phyloP scores from a whole-genome alignment of 1,140 invertebrate genomes.

The Campoletis sonorensis region DNA sequence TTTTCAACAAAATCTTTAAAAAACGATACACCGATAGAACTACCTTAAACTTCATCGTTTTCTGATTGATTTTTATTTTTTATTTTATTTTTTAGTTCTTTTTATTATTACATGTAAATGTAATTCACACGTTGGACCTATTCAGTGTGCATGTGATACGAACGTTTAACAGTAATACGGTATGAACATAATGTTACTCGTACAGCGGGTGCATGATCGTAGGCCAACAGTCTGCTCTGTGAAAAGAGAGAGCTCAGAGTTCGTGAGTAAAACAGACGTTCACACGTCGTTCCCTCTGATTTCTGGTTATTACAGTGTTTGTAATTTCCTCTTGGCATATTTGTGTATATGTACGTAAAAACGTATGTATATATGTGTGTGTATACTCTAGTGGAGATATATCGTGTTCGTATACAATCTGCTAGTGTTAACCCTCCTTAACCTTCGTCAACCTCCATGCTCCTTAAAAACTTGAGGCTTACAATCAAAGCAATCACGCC shows the following conservation, averaged over 20 bases:
- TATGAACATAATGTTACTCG: neutral
- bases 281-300: conserved; percentile 38
- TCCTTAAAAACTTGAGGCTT: neutral
- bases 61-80: too few species aligned
- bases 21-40: too few species aligned
- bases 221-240: neutral
- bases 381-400: neutral
- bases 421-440: conserved; percentile 42
- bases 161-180: neutral
- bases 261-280: conserved; percentile 48
- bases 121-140: neutral
- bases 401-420: conserved; percentile 13
- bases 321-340: conserved; percentile 13
- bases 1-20: too few species aligned
- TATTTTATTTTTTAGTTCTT: neutral
- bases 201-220: neutral
- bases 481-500: conserved; percentile 6
- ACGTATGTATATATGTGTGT: too few species aligned
- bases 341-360: neutral
- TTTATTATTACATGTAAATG: neutral
- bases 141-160: neutral
- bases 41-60: too few species aligned
- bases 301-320: conserved; percentile 46
- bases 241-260: conserved; percentile 25
- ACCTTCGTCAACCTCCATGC: conserved; percentile 41